Base-by-base conservation (phyloP, 2,888 invertebrate species). In the Pollenia labialis region DNA sequence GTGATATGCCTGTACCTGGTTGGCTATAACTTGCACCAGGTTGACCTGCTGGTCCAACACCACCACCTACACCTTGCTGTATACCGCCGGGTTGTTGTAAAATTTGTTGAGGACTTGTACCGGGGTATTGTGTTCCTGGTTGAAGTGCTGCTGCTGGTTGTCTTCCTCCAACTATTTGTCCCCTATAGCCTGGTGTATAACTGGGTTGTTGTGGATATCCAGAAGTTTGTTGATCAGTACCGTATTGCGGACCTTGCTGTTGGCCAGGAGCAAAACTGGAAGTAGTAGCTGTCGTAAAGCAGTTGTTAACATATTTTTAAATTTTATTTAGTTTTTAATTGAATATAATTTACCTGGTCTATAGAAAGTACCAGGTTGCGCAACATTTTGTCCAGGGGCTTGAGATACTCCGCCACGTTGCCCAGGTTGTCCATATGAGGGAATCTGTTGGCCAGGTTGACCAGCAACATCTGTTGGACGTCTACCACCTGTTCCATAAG, bases 201-300 rank as follows among this genome's bases (percentile, higher is more conserved):
- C 87, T 88, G n/a, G 75, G 40, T n/a, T 75, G 87, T 10, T 56
- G 76, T 9, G 83, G 69, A 16, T 85, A 87, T 7, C 88, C 75
- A 23, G n/a, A 56, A n/a, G 85, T 83, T 1, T 85, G 87, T 48
- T 85, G 81, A 12, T 14, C 71, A 32, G 87, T 87, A 46, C 85
- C 87, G 42, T 88, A 77, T 48, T 66, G 76, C 9, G 71, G 64
- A 11, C 44, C 16, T 77, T 74, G 74, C 58, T 79, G 80, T 32
- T 77, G 76, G 1, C 69, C 80, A 48, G 54, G 40, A 18, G 81
- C 87, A 50, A 82, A 88, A 16, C 89, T 85, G 4, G 72, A 75
- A 3, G 88, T 89, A 11, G 84, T 32, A 32, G 4, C 32, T 32
- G 32, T 32, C 32, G 32, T 6, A 32, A 32, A 32, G 32, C 6